Base-by-base conservation (phyloP, 2,113 vertebrate species). In the Oriolus oriolus region DNA sequence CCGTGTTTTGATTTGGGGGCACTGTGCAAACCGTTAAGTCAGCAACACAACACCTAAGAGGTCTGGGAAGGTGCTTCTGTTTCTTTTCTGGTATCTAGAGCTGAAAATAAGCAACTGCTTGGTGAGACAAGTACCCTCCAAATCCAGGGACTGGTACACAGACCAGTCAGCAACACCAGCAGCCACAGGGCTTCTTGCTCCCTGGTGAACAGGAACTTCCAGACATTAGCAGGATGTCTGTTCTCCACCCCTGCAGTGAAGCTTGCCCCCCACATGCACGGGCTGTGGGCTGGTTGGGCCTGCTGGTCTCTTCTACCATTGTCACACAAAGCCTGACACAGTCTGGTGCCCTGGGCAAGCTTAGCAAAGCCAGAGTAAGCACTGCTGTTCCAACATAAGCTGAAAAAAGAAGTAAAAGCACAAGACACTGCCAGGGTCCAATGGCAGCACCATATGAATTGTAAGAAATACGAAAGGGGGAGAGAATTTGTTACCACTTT, bases 341-440 rank as follows among this genome's bases (percentile, higher is more conserved):
- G 49, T 6, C 69, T 33, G 49, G 70, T 52, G 45, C 54, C 30
- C 57, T 65, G n/a, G 23, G n/a, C 3, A 11, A 87, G 52, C 65
- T 81, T 52, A 66, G 84, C 79, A 89, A 91, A 84, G 45, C n/a
- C 4, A 10, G 31, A 78, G 47, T 13, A 47, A 84, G 70, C 4
- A 4, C 69, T 94, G 73, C 73, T 76, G 1, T 70, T 76, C 71
- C 70, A 50, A 22, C 13, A 64, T 22, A 42, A 59, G 50, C n/a
- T 94, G 84, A 65, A 81, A 56, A 75, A 73, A 76, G 84, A 82
- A 91, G n/a, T 16, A 64, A 87, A 91, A 71, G 49, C 61, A 84
- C 42, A 69, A 80, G 64, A 71, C 37, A 35, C 28, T 76, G 45
- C 28, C 6, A 3, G 16, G 5, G 26, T 69, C 53, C 1, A 0